Conservation (phyloP, 2,797 vertebrate species). For the Austrolebias charrua region DNA sequence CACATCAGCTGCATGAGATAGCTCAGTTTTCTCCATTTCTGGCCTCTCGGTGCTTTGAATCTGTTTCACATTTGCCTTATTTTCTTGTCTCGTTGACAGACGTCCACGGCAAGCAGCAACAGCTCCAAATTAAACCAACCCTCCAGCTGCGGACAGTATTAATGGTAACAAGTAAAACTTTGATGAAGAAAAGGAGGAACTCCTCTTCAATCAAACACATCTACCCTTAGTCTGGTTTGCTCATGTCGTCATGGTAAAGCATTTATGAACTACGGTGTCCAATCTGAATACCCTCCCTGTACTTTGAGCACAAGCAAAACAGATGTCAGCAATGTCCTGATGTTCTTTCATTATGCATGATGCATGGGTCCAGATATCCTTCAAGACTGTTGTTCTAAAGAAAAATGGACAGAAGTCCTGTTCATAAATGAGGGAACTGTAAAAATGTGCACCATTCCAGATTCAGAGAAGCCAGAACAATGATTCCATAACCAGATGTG, state of each 20-base stretch:
- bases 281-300: conserved; percentile 21
- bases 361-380: conserved; percentile 63
- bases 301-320: conserved; percentile 57
- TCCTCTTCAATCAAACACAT: not conserved
- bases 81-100: conserved; percentile 67
- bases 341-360: conserved; percentile 64
- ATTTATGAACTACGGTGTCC: conserved; percentile 23
- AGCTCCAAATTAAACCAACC: conserved; percentile 70
- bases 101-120: conserved; percentile 76
- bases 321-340: conserved; percentile 38
- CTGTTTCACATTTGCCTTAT: conserved; percentile 15
- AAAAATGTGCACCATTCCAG: conserved; percentile 6
- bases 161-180: conserved; percentile 31
- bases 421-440: conserved; percentile 17
- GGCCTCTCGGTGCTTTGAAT: conserved; percentile 7
- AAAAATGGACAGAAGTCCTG: conserved; percentile 4
- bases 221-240: conserved; percentile 23
- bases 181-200: conserved; percentile 27
- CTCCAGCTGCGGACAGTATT: conserved; percentile 29
- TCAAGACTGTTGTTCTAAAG: conserved; percentile 20
- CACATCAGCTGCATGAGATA: conserved; percentile 70
- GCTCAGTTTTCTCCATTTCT: conserved; percentile 52
- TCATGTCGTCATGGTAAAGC: conserved; percentile 22
- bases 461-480: conserved; percentile 40
- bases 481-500: conserved; percentile 33